These are phyloP conservation scores for Dasypus novemcinctus DNA, from an alignment of 2,113 vertebrate genomes.

Conservation along the genomic window DNA sequence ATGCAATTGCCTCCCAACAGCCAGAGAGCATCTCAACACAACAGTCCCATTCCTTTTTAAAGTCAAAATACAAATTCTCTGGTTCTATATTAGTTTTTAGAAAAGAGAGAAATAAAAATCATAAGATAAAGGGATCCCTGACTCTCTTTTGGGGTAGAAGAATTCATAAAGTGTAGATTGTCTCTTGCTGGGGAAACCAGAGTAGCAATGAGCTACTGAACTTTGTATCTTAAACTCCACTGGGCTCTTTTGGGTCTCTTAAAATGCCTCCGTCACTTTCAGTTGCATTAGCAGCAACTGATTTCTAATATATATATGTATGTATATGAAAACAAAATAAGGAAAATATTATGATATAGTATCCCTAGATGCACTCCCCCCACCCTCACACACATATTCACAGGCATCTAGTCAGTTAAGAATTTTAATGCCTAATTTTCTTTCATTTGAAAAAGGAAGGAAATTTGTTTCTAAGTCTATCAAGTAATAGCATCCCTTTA, in stretches of 20 bases:
- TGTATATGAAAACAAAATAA: background rate
- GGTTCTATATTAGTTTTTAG: background rate
- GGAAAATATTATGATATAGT: background rate
- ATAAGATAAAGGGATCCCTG: no score
- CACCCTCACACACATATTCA: background rate
- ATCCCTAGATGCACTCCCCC: background rate
- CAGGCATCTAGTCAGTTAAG: no score
- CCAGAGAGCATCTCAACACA: background rate
- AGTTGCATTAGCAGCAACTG: background rate
- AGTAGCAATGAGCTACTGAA: no score
- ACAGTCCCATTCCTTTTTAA: background rate
- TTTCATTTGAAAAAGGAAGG: conserved; percentile 11
- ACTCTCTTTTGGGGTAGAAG: no score
- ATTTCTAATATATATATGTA: background rate
- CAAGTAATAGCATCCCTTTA: background rate
- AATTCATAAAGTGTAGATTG: no score
- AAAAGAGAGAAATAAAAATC: background rate
- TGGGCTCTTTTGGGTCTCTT: no score
- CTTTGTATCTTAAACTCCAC: no score
- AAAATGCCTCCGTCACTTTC: no score
- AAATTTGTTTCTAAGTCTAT: background rate
- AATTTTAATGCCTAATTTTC: conserved; percentile 7
- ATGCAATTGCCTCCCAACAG: background rate
- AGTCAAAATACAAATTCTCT: conserved; percentile 4
- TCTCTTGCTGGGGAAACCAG: no score